These are phyloP conservation scores for Cyclura pinguis DNA, from an alignment of 2,797 vertebrate genomes.

Conservation along the genomic window DNA sequence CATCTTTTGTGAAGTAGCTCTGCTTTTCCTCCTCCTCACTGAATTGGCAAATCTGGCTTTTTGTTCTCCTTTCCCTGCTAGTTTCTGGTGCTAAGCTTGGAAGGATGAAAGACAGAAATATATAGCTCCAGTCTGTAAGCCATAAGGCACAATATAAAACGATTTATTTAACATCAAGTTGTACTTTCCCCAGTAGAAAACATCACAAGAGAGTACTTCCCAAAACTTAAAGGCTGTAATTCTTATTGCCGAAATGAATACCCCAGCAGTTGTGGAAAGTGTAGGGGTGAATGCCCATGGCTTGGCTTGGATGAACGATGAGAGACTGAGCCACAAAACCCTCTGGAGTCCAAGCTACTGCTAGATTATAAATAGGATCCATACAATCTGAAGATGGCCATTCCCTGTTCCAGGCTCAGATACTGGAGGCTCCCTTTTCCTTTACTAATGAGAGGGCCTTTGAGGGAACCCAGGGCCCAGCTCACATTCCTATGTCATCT, in stretches of 20 bases:
- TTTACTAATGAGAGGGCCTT: background rate
- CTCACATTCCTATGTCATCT: background rate
- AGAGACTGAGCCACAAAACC: slow-evolving; percentile 11
- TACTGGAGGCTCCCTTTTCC: background rate
- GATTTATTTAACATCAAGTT: slow-evolving; percentile 75
- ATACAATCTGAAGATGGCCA: slow-evolving; percentile 26
- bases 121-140: slow-evolving; percentile 59
- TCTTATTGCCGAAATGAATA: background rate
- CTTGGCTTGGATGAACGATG: background rate
- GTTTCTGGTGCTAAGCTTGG: slow-evolving; percentile 21
- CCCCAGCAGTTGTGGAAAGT: background rate
- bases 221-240: slow-evolving; percentile 56
- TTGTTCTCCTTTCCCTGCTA: background rate
- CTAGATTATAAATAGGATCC: slow-evolving; percentile 47
- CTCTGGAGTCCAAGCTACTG: background rate
- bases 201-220: slow-evolving; percentile 59
- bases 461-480: background rate
- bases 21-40: background rate
- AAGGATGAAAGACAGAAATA: slow-evolving; percentile 13
- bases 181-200: slow-evolving; percentile 62
- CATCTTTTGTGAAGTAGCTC: background rate
- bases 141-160: slow-evolving; percentile 70
- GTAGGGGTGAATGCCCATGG: background rate
- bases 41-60: background rate
- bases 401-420: background rate